These are phyloP conservation scores for Hyphantria cunea DNA, from an alignment of 1,140 invertebrate genomes.

Conservation along the genomic window DNA sequence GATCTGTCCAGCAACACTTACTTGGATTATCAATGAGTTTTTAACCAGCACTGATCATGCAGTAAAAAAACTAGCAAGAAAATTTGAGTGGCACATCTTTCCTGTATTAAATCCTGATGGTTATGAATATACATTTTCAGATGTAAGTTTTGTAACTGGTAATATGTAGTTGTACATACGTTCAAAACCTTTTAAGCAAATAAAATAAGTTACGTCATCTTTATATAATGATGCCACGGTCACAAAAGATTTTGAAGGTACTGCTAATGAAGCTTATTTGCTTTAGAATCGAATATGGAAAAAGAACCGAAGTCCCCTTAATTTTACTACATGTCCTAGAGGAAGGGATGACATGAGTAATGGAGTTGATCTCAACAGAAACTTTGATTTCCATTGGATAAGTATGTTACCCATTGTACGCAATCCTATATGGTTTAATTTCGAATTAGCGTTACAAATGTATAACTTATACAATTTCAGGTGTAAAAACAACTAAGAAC, in stretches of 20 bases:
- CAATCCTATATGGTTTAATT: no score
- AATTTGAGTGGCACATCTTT: slow-evolving; percentile 85
- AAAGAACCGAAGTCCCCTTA: slow-evolving; percentile 82
- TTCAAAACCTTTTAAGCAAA: no score
- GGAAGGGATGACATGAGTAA: slow-evolving; percentile 63
- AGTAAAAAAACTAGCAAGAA: slow-evolving; percentile 81
- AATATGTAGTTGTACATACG: no score
- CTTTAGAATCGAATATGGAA: slow-evolving; percentile 87
- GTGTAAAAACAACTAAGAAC: slow-evolving; percentile 84
- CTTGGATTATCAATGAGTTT: slow-evolving; percentile 87
- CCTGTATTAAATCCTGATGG: slow-evolving; percentile 87
- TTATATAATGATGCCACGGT: no score
- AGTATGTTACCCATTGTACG: slow-evolving; percentile 58
- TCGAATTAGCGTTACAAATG: no score
- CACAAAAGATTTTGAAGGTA: no score
- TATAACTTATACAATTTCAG: slow-evolving; percentile 52
- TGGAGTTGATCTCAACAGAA: slow-evolving; percentile 88
- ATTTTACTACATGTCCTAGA: slow-evolving; percentile 50
- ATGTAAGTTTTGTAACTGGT: slow-evolving; percentile 66
- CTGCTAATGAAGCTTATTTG: no score
- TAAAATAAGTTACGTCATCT: no score
- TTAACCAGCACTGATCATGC: slow-evolving; percentile 80
- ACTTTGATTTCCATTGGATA: slow-evolving; percentile 87
- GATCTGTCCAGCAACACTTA: slow-evolving; percentile 87
- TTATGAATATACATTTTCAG: slow-evolving; percentile 84